A percentile compares a stretch with the other conserved stretches of the same genome.
These are phyloP conservation scores for Pholis gunnellus DNA, from an alignment of 2,113 vertebrate species.

Conservation along the genomic window DNA sequence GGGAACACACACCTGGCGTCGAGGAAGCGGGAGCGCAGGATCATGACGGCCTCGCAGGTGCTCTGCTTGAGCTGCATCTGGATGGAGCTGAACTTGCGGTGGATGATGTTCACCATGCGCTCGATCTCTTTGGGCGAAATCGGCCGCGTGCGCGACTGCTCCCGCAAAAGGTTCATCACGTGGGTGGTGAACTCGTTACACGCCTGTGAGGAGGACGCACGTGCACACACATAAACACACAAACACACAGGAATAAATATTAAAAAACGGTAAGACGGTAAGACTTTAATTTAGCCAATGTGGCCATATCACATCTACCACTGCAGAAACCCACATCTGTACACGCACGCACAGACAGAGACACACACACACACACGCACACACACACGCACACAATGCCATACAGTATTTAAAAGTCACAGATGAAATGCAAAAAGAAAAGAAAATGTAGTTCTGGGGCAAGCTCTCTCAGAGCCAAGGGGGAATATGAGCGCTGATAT, in stretches of 20 bases:
- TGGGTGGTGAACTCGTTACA: conserved; percentile 99
- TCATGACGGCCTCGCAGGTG: conserved; percentile 99
- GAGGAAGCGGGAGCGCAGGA: conserved; percentile 97
- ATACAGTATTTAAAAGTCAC: conserved; percentile 12
- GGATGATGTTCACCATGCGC: conserved; percentile 98
- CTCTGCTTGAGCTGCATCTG: conserved; percentile 99
- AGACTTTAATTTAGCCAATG: conserved; percentile 6
- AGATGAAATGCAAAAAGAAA: background rate
- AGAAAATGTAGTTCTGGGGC: conserved; percentile 44
- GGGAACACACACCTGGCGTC: conserved; percentile 90
- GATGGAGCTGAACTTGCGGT: conserved; percentile 99
- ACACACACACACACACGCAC: background rate
- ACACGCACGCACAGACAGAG: background rate
- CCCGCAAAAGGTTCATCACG: conserved; percentile 98
- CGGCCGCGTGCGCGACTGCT: conserved; percentile 96
- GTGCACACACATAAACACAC: conserved; percentile 10
- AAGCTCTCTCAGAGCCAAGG: conserved; percentile 28
- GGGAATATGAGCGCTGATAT: conserved; percentile 50
- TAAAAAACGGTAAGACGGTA: background rate
- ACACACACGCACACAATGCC: background rate
- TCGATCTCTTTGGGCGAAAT: conserved; percentile 99
- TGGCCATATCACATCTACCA: background rate
- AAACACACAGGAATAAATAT: background rate
- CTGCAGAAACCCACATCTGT: background rate
- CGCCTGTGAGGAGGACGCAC: conserved; percentile 81